Evolutionary conservation across 2,113 vertebrate genomes (phyloP), one percentile per base, ranked within the genome.

Genomic region (Ptilonorhynchus violaceus): DNA sequence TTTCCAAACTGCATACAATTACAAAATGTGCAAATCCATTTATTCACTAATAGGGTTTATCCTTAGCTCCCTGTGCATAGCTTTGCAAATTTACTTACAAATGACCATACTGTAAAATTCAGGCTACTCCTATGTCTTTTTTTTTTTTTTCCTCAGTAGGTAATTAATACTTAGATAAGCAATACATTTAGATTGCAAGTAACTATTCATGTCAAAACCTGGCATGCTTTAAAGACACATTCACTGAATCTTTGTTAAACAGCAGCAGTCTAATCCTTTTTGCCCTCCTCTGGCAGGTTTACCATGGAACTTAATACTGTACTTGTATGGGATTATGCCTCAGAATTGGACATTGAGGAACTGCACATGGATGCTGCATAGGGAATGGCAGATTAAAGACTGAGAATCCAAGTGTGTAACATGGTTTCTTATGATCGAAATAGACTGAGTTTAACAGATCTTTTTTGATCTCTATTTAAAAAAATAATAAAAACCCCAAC

Each of bases 61-160:
- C 39, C 39, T 55, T 70, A 72, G 39, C 63, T 87, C 60, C 41
- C 47, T 91, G 53, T 86, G 35, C 59, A 90, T 35, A 86, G 39
- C 63, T 86, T 94, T 84, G 68, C 30, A 88, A 91, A 92, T 95
- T 91, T 91, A 53, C 78, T 92, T 90, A 84, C 50, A 89, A 84
- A 86, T 79, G 47, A 49, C 72, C 70, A 17, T 69, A 42, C 11
- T 37, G 37, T 85, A 85, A 82, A 90, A 87, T 73, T 68, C 18
- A 50, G 70, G 21, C 14, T 83, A 50, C n/a, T 89, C 44, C 30
- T 88, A 37, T 73, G 68, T 42, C 19, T 56, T n/a, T n/a, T 35
- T 37, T 58, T 62, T 19, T 4, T 60, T 59, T 16, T 13, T 1
- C 1, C 50, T 42, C 59, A 15, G 21, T 70, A 66, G 9, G 35